Evolutionary conservation across 2,888 invertebrate genomes (phyloP).

Genomic region (Blastobasis lacticolella): DNA sequence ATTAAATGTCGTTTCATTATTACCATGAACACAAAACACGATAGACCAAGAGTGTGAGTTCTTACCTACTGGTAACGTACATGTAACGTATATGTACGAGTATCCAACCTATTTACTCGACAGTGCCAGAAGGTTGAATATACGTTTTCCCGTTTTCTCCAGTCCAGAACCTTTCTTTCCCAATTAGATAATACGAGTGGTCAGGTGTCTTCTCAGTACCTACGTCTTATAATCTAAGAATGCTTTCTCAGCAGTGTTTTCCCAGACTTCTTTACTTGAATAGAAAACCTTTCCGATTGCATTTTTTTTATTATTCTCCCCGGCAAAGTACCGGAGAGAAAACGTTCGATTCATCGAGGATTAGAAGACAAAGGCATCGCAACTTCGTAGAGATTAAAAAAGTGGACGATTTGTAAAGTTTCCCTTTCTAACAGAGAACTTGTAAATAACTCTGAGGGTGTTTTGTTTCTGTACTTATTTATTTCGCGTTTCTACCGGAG

Average conservation of each 20-base stretch:
- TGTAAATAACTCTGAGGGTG: background rate
- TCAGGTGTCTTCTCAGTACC: conserved; percentile 32
- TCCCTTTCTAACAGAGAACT: conserved; percentile 1
- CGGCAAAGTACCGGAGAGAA: conserved; percentile 23
- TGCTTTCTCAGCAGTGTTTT: conserved; percentile 32
- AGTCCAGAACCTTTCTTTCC: background rate
- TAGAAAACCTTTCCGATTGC: conserved; percentile 16
- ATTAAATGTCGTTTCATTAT: too few species aligned
- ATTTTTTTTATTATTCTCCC: conserved; percentile 16
- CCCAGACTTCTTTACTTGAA: conserved; percentile 23
- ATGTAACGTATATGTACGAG: too few species aligned
- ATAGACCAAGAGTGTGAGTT: conserved; percentile 40
- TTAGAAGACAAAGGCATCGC: conserved; percentile 26
- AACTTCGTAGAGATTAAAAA: conserved; percentile 23
- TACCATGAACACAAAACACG: too few species aligned
- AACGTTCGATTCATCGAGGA: conserved; percentile 33
- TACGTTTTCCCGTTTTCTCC: too few species aligned
- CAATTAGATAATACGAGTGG: conserved; percentile 11
- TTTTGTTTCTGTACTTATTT: too few species aligned
- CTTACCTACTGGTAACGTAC: conserved; percentile 23
- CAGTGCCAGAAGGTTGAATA: too few species aligned
- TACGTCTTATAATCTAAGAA: conserved; percentile 28
- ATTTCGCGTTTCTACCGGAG: background rate
- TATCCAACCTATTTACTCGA: too few species aligned
- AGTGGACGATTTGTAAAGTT: conserved; percentile 7